A percentile compares a stretch with the other conserved stretches of the same genome.
phyloP scores from a whole-genome alignment of 2,113 vertebrate genomes.

The Monarcha castaneiventris region DNA sequence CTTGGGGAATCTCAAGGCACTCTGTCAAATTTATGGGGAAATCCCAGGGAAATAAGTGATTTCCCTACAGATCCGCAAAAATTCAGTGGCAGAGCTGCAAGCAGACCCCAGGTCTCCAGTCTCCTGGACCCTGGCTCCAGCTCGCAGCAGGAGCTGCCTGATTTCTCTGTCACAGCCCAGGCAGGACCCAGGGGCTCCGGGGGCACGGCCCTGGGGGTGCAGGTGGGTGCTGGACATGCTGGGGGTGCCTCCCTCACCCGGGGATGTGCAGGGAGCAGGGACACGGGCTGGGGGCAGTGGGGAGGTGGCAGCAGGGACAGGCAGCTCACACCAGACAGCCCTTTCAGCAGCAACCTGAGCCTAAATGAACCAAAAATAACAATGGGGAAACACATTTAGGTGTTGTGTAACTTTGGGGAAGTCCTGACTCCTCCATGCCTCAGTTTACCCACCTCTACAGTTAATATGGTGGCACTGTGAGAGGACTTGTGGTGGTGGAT shows the following conservation, averaged over 20 bases:
- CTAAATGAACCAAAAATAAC: background rate
- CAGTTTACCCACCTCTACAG: background rate
- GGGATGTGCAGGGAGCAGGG: background rate
- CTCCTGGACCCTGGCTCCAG: background rate
- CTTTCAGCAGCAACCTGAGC: background rate
- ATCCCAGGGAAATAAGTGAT: background rate
- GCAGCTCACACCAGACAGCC: background rate
- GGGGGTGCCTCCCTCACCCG: fast-evolving
- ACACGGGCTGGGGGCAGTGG: fast-evolving
- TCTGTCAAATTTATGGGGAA: conserved; percentile 44
- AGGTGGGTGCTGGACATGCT: background rate
- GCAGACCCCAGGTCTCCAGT: background rate
- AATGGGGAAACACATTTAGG: background rate
- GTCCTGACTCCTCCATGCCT: background rate
- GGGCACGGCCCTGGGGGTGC: fast-evolving
- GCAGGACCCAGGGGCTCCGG: fast-evolving
- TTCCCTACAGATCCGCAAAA: background rate
- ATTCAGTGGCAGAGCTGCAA: background rate
- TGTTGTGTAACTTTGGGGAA: background rate
- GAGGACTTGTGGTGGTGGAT: background rate
- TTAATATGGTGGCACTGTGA: background rate
- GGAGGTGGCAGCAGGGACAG: background rate
- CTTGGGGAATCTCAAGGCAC: conserved; percentile 34
- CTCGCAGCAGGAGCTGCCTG: background rate
- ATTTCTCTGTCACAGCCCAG: fast-evolving